A percentile compares a stretch with the other conserved stretches of the same genome.
Conservation (phyloP, 2,888 invertebrate genomes). For the Conus canariensis region DNA sequence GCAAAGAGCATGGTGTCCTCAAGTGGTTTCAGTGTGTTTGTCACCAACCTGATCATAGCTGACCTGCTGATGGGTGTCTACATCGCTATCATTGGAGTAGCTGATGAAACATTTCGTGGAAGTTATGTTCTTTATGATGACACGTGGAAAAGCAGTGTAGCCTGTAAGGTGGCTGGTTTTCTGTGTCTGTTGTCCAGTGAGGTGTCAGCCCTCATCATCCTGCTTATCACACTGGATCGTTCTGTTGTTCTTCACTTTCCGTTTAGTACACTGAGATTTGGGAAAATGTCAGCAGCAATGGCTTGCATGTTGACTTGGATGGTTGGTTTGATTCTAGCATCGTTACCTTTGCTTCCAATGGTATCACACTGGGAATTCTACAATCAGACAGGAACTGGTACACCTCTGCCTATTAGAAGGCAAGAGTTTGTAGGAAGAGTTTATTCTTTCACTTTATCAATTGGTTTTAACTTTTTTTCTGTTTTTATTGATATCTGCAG, state of each 20-base stretch:
- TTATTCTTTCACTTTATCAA: slow-evolving; percentile 73
- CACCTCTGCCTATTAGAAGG: slow-evolving; percentile 75
- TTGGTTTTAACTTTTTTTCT: slow-evolving; percentile 70
- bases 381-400: slow-evolving; percentile 71
- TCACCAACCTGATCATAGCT: slow-evolving; percentile 45
- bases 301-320: slow-evolving; percentile 65
- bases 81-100: slow-evolving; percentile 57
- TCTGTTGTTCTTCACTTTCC: slow-evolving; percentile 83
- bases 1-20: neutral
- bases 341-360: slow-evolving; percentile 68
- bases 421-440: slow-evolving; percentile 74
- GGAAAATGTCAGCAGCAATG: slow-evolving; percentile 56
- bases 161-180: no score
- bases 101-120: slow-evolving; percentile 58
- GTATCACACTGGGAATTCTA: slow-evolving; percentile 63
- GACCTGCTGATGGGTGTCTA: no score
- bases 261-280: slow-evolving; percentile 73
- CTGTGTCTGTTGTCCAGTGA: no score
- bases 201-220: no score
- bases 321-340: slow-evolving; percentile 63
- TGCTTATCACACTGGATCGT: no score
- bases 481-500: no score
- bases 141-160: no score
- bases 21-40: slow-evolving; percentile 37
- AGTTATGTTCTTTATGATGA: slow-evolving; percentile 77